Base-by-base conservation (phyloP, 2,888 invertebrate genomes). In the Alitta virens region DNA sequence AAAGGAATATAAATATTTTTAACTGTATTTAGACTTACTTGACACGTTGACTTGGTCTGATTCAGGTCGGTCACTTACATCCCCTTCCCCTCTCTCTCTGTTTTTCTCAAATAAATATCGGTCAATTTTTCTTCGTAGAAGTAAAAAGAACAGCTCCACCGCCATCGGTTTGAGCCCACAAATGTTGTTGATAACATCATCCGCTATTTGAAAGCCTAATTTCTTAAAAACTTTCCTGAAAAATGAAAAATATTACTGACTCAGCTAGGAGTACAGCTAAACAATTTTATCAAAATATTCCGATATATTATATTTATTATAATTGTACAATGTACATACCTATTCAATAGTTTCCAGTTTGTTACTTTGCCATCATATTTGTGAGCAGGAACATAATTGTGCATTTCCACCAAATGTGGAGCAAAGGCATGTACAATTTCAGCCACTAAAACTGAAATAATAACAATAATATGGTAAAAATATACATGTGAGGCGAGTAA, bases 321-420 rank as follows among this genome's bases (percentile, higher is more conserved):
- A 46, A 46, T 46, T 46, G 33, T 33, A 33, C 33, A 33, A 46
- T 12, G 7, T 21, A 18, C 18, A 63, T 64, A 81, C 82, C 78
- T 75, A 68, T 83, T 81, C 18, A 83, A 68, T 18, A 79, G 69
- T 56, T 75, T 75, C 83, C 82, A 83, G 69, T 83, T 83, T 59
- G 78, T 79, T 66, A 74, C 69, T 68, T 80, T 82, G 57, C 79
- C 78, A 61, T 75, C 75, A 1, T 74, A 72, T 16, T 73, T 68
- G 57, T 72, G 72, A 3, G 77, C 80, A 1, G 78, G 74, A 2
- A 75, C 68, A 60, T 79, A 83, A 65, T 79, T 81, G 65, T 81
- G 78, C 14, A 81, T 61, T 9, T 82, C 79, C 3, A 83, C 78
- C 60, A 78, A 65, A 42, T 71, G 68, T 1, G 83, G 82, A 58